Evolutionary conservation across 2,888 invertebrate species (phyloP).

Genomic region (Heliconius ismenius): DNA sequence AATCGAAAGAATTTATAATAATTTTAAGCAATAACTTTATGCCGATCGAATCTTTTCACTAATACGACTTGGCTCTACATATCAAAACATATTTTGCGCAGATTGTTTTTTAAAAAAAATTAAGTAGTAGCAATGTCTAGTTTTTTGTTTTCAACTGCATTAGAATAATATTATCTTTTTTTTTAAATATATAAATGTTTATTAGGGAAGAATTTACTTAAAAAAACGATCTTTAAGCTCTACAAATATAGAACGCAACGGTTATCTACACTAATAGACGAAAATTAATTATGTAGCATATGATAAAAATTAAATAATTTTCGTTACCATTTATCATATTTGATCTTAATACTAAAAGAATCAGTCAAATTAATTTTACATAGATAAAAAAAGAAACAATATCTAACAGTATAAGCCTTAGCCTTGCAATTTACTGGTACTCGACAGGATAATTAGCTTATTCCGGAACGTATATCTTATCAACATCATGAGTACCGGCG

Average conservation of each 20-base stretch:
- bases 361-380: neutral
- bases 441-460: conserved; percentile 24
- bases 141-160: neutral
- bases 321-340: neutral
- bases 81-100: neutral
- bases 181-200: too few species aligned
- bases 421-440: conserved; percentile 9
- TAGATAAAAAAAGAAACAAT: neutral
- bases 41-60: too few species aligned
- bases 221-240: too few species aligned
- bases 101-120: neutral
- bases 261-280: neutral
- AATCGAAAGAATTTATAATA: neutral
- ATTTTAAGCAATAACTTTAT: too few species aligned
- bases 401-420: neutral
- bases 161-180: neutral
- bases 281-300: neutral
- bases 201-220: too few species aligned
- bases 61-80: neutral
- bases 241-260: too few species aligned
- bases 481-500: neutral
- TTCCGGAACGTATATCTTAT: conserved; percentile 33
- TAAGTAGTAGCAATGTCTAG: neutral
- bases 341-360: neutral
- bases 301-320: neutral